Evolutionary conservation across 2,888 invertebrate genomes (phyloP), one percentile per base, ranked within the genome.

Genomic region (Dione juno): DNA sequence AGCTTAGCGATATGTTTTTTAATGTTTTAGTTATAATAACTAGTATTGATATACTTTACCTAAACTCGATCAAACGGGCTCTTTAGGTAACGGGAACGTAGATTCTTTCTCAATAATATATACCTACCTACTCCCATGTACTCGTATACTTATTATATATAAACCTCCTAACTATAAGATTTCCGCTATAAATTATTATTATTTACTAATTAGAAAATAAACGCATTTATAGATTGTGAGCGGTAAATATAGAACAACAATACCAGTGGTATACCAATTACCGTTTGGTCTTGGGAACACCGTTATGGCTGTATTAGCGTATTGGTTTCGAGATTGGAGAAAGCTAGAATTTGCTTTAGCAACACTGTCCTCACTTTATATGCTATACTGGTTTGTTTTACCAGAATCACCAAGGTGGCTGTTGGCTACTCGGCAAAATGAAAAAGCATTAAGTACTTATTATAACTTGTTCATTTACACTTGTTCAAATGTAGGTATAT

Each of bases 321-420:
- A 94, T 78, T 90, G 88, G 79, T 80, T 95, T 7, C 85, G 95
- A 77, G 94, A 95, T 79, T 95, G 95, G 95, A 90, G 95, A 73
- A 84, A 93, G 72, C 84, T 95, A 13, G 94, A 95, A 80, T 86
- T 95, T 37, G 85, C 89, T 8, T 83, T 95, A 65, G 94, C 94
- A 1, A 74, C 88, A 2, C 76, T 94, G 19, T 94, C 94, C 21
- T 85, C 91, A n/a, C 57, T 94, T 1, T 95, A 86, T 75, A 82
- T 94, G 41, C 72, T 86, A 0, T 92, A 89, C 77, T 88, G 88
- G 85, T 90, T 94, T 86, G 85, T 90, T 57, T 81, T 95, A 77
- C 93, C 94, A 0, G 95, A 95, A 83, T 95, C 95, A 0, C 95
- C 95, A 1, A 85, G 95, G 72, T 95, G 95, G 95, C 83, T 95